Conservation (phyloP, 2,888 invertebrate genomes). For the Griposia aprilina region DNA sequence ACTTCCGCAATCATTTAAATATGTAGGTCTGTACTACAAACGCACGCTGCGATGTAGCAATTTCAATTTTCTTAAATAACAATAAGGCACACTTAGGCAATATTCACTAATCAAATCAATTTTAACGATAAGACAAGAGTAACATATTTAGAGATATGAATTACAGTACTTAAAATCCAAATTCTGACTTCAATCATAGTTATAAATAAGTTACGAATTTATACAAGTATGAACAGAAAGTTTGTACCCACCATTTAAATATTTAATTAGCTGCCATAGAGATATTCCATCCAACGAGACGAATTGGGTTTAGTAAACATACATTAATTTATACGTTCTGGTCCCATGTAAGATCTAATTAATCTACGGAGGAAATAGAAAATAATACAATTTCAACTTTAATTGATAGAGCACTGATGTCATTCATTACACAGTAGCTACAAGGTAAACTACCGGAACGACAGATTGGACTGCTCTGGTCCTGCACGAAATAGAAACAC, state of each 20-base stretch:
- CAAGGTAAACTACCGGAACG: conserved; percentile 66
- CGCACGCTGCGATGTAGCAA: conserved; percentile 53
- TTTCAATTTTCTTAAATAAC: conserved; percentile 57
- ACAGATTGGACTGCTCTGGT: conserved; percentile 66
- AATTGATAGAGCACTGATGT: conserved; percentile 84
- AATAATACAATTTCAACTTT: conserved; percentile 86
- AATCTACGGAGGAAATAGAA: conserved; percentile 85
- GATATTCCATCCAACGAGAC: conserved; percentile 78
- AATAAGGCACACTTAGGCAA: conserved; percentile 42
- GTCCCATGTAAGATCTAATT: conserved; percentile 86
- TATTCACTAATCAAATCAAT: conserved; percentile 30
- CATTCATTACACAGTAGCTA: conserved; percentile 75
- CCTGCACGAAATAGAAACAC: conserved; percentile 75
- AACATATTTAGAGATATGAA: conserved; percentile 11
- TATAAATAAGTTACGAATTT: conserved; percentile 57
- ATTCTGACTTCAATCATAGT: conserved; percentile 33
- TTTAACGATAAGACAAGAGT: conserved; percentile 22
- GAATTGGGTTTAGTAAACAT: conserved; percentile 81
- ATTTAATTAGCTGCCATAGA: conserved; percentile 78
- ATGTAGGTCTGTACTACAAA: conserved; percentile 64
- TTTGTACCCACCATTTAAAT: conserved; percentile 86
- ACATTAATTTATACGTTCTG: conserved; percentile 85
- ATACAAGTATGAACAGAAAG: conserved; percentile 65
- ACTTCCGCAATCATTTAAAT: conserved; percentile 69
- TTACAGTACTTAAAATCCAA: conserved; percentile 9